These are phyloP conservation scores for Elaphurus davidianus DNA, from an alignment of 2,113 vertebrate genomes.

Conservation along the genomic window DNA sequence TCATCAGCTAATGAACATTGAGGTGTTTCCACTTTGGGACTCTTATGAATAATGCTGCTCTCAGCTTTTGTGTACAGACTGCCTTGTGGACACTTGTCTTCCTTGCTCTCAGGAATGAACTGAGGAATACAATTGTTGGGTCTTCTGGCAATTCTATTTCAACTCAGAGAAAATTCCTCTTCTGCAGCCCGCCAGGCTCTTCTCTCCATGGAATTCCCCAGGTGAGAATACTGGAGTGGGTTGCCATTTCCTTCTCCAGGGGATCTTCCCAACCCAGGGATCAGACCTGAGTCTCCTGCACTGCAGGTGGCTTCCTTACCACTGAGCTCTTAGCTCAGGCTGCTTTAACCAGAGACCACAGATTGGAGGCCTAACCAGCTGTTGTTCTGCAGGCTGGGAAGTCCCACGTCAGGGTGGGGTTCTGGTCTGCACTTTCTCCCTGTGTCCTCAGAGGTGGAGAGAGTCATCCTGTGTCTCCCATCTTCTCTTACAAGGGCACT, in stretches of 20 bases:
- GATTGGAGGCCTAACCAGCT: background rate
- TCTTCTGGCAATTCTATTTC: too few species aligned
- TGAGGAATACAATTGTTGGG: background rate
- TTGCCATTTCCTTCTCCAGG: background rate
- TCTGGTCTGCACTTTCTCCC: background rate
- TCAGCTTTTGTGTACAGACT: background rate
- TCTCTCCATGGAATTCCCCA: background rate
- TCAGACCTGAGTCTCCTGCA: accelerated
- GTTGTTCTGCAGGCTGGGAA: too few species aligned
- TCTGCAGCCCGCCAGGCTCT: background rate
- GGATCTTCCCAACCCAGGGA: background rate
- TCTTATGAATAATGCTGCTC: background rate
- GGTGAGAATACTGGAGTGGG: background rate
- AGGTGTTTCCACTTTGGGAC: background rate
- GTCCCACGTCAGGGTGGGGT: background rate
- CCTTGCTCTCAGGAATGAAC: background rate
- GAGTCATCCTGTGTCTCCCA: background rate
- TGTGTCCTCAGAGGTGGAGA: background rate
- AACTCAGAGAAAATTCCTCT: background rate
- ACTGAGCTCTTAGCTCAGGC: background rate
- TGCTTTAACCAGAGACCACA: background rate
- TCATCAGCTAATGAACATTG: background rate
- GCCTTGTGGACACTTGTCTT: background rate
- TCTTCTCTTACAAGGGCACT: background rate
- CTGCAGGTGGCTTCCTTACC: background rate